Evolutionary conservation across 2,113 vertebrate species (phyloP).

Genomic region (Polyodon spathula): DNA sequence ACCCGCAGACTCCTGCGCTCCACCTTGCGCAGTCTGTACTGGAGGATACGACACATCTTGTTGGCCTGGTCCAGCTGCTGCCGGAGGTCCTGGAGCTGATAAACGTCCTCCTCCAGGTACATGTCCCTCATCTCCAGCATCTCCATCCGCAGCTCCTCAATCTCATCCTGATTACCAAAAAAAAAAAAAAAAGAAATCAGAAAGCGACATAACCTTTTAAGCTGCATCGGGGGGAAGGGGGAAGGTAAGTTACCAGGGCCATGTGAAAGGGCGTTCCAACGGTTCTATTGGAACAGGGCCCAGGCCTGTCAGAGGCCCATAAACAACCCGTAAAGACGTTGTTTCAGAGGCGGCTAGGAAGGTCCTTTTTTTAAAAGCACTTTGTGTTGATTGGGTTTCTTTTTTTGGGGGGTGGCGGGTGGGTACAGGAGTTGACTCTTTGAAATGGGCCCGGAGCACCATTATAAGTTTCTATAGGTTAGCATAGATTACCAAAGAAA

Average conservation of each 20-base stretch:
- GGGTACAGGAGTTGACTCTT: too few species aligned
- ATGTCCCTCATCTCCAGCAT: conserved; percentile 98
- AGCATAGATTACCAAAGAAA: too few species aligned
- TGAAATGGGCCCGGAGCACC: too few species aligned
- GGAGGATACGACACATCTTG: conserved; percentile 95
- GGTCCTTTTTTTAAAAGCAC: too few species aligned
- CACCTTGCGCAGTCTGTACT: conserved; percentile 89
- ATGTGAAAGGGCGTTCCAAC: too few species aligned
- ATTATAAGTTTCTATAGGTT: too few species aligned
- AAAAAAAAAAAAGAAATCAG: not conserved
- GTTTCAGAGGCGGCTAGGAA: too few species aligned
- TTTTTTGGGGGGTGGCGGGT: too few species aligned
- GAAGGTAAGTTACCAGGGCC: not conserved
- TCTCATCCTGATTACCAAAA: conserved; percentile 78
- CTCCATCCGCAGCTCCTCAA: conserved; percentile 89
- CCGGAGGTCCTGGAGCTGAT: conserved; percentile 91
- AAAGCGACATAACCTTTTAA: not conserved
- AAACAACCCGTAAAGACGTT: too few species aligned
- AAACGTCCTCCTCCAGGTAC: conserved; percentile 95
- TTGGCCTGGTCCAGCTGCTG: conserved; percentile 94
- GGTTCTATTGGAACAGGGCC: too few species aligned
- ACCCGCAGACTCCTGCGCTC: conserved; percentile 89
- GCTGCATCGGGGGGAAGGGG: conserved; percentile 1
- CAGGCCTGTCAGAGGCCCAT: too few species aligned
- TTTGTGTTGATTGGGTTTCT: too few species aligned